Evolutionary conservation across 2,797 vertebrate species (phyloP), one percentile per base, ranked within the genome.

Genomic region (Heterohyrax brucei): DNA sequence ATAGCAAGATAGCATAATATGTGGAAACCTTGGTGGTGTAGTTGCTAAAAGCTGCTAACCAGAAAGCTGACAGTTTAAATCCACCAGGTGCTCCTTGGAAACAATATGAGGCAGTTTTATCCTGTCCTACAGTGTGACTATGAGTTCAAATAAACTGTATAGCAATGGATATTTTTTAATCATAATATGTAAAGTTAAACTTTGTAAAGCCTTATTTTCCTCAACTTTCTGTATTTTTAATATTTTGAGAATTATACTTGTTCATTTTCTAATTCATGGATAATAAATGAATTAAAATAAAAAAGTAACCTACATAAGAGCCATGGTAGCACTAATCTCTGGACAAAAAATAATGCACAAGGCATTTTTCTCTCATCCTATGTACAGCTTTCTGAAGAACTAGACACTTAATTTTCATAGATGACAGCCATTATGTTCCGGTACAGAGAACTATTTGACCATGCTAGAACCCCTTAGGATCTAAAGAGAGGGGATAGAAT

Each of bases 261-360:
- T 14, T 95, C 6, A 33, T 26, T 66, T 76, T 87, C 24, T 2
- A 19, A 62, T 39, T 39, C 39, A 39, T 61, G 53, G 4, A 3
- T 68, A 68, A n/a, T 10, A 79, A 87, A 61, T 83, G 62, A 92
- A 87, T 64, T 76, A 4, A n/a, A 93, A 62, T 82, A 30, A 84
- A 80, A 18, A 72, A 61, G 4, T 85, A 33, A 89, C 1, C 19
- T 84, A 48, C 62, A 0, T 44, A 61, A 78, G 79, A 56, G n/a
- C 10, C 8, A 33, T 1, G 62, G 8, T 1, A 62, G 16, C 14
- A 78, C 1, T 14, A 53, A 64, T 7, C 79, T 4, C 48, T 93
- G 3, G 18, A 24, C 50, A 89, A 19, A 46, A 59, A 44, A 13
- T 39, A 75, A 14, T 48, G 28, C 85, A 64, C 10, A 56, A 82